Evolutionary conservation across 1,140 invertebrate species (phyloP).

Genomic region (Eufriesea mexicana): DNA sequence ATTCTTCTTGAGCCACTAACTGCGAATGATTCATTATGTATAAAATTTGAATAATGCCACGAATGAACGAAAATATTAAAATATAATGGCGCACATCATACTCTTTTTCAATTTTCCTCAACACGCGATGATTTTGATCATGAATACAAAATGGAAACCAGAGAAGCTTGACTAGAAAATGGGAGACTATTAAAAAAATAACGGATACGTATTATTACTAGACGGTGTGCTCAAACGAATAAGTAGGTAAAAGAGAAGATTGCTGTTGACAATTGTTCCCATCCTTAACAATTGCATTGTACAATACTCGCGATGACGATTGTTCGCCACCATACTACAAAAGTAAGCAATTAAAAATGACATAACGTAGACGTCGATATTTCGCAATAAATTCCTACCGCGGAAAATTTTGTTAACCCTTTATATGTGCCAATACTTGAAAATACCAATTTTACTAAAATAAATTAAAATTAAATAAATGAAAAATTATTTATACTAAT

Average conservation of each 20-base stretch:
- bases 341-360: slow-evolving; percentile 16
- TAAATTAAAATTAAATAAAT: no score
- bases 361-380: neutral
- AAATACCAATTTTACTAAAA: no score
- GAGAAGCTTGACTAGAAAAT: neutral
- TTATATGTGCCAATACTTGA: no score
- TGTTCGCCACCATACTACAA: neutral
- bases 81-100: neutral
- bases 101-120: neutral
- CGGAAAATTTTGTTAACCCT: no score
- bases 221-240: neutral
- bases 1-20: neutral
- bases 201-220: slow-evolving; percentile 14
- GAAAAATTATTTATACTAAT: no score
- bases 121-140: neutral
- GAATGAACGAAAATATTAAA: neutral
- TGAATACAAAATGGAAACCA: neutral
- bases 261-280: slow-evolving; percentile 8
- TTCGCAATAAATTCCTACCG: neutral
- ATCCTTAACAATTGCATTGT: slow-evolving; percentile 2
- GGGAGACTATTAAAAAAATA: slow-evolving; percentile 5
- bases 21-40: neutral
- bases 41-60: neutral
- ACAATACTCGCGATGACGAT: slow-evolving; percentile 9
- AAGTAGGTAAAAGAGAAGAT: neutral